Evolutionary conservation across 2,797 vertebrate genomes (phyloP).

Genomic region (Aulostomus chinensis): DNA sequence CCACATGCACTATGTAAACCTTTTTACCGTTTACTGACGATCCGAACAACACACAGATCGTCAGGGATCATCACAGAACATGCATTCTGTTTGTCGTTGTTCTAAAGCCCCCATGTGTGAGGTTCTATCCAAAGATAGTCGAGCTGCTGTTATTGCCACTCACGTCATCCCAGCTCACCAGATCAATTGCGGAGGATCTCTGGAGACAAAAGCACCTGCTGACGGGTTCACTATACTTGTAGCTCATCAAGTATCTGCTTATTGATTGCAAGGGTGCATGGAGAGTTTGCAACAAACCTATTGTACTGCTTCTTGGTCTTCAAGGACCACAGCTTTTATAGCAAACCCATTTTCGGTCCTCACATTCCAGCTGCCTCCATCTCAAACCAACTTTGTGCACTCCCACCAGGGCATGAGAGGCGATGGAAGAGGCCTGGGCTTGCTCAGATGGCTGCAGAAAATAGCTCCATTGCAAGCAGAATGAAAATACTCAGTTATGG

Average conservation of each 20-base stretch:
- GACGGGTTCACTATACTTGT: conserved; percentile 61
- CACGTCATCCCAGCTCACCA: conserved; percentile 30
- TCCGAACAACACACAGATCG: too few relatives aligned
- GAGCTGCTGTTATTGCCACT: conserved; percentile 29
- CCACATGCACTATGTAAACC: too few relatives aligned
- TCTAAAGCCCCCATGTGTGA: neutral
- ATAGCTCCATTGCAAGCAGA: conserved; percentile 61
- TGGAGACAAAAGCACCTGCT: conserved; percentile 51
- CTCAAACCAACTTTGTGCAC: conserved; percentile 22
- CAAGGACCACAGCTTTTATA: conserved; percentile 11
- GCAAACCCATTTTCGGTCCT: conserved; percentile 35
- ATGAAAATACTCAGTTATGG: conserved; percentile 60
- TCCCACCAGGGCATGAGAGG: conserved; percentile 29
- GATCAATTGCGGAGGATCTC: conserved; percentile 57
- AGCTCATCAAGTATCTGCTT: conserved; percentile 62
- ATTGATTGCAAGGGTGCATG: conserved; percentile 63
- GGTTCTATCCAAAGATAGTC: conserved; percentile 30
- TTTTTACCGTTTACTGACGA: too few relatives aligned
- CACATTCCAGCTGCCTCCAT: conserved; percentile 25
- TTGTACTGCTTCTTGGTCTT: conserved; percentile 18
- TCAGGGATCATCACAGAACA: neutral
- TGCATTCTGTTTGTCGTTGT: neutral
- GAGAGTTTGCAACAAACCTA: conserved; percentile 52
- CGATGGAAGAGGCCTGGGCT: conserved; percentile 46
- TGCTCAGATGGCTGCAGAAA: conserved; percentile 64